phyloP scores from a whole-genome alignment of 2,113 vertebrate genomes.

The Misgurnus mizolepis region DNA sequence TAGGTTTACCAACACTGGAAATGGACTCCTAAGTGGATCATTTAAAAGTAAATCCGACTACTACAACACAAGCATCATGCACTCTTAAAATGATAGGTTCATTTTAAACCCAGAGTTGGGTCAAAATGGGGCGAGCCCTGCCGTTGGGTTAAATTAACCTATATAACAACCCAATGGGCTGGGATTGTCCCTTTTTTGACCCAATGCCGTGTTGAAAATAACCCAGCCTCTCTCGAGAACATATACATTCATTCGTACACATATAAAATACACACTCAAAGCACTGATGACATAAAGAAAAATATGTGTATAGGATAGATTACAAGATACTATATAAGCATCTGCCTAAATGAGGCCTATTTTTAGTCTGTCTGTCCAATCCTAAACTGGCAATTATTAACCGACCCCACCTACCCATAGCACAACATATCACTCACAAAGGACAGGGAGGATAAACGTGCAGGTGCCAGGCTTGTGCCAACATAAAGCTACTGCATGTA shows the following conservation, averaged over 20 bases:
- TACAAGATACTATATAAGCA: neutral
- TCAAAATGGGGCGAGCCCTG: no score
- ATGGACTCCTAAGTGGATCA: neutral
- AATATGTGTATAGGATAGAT: neutral
- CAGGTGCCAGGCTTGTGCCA: conserved; percentile 40
- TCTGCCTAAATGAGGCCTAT: no score
- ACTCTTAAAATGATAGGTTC: no score
- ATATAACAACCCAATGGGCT: no score
- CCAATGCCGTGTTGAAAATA: no score
- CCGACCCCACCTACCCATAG: conserved; percentile 65
- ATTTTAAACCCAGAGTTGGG: no score
- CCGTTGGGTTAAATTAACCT: no score
- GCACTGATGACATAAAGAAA: neutral
- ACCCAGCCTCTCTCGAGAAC: no score
- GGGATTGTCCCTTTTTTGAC: no score
- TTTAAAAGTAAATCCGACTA: neutral
- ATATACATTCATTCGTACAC: neutral
- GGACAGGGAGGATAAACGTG: conserved; percentile 16
- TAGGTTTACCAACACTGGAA: no score
- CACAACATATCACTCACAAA: conserved; percentile 47
- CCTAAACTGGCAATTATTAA: conserved; percentile 58
- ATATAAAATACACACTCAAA: neutral
- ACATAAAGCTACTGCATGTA: conserved; percentile 46
- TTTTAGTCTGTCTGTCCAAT: neutral
- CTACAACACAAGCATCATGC: neutral